Evolutionary conservation across 2,113 vertebrate genomes (phyloP).

Genomic region (Paradisaea rubra): DNA sequence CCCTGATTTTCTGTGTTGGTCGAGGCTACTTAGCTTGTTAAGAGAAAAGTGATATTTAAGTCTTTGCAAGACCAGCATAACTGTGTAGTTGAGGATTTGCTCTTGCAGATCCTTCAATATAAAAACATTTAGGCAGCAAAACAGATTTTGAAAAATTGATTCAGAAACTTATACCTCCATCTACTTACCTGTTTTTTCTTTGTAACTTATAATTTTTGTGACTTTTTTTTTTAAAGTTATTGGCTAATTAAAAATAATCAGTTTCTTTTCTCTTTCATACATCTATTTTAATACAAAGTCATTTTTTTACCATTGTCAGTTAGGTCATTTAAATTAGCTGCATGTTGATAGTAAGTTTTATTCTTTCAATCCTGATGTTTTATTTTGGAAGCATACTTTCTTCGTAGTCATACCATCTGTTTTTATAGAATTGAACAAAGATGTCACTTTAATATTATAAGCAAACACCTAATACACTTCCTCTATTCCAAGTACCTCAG

Average conservation of each 20-base stretch:
- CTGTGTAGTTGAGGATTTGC: not conserved
- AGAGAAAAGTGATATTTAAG: not conserved
- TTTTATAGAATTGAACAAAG: not conserved
- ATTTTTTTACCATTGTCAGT: not conserved
- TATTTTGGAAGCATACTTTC: not conserved
- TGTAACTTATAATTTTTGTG: not conserved
- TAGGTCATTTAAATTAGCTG: not conserved
- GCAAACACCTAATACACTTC: not conserved
- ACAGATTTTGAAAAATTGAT: not conserved
- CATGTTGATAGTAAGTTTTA: not conserved
- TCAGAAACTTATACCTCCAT: not conserved
- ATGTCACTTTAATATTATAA: not conserved
- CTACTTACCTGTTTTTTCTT: not conserved
- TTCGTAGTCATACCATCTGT: not conserved
- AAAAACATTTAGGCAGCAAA: not conserved
- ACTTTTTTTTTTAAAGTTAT: not conserved
- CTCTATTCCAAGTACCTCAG: not conserved
- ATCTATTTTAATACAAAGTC: not conserved
- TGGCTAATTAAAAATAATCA: not conserved
- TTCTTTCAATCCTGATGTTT: not conserved
- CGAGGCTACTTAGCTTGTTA: not conserved
- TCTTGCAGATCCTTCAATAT: not conserved
- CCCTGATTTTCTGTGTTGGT: not conserved
- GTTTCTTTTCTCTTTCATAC: not conserved
- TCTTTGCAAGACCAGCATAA: not conserved